These are phyloP conservation scores for Oeneis ivallda DNA, from an alignment of 2,888 invertebrate species.

Conservation along the genomic window DNA sequence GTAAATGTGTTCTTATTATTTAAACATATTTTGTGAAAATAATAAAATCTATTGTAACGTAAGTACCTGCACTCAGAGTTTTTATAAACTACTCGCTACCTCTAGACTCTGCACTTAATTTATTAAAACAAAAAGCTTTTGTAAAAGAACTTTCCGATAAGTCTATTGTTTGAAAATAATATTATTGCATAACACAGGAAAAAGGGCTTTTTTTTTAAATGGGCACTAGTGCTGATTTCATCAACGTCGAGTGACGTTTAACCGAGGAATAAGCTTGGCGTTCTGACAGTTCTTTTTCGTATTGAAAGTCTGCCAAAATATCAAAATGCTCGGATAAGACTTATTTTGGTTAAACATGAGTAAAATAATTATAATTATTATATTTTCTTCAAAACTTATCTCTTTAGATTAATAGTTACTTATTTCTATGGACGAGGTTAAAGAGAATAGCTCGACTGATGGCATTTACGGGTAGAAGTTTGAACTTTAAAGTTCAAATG, in stretches of 20 bases:
- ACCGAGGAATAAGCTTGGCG: no score
- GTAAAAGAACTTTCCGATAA: background rate
- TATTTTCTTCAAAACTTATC: background rate
- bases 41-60: background rate
- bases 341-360: no score
- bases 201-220: no score
- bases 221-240: no score
- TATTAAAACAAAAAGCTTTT: background rate
- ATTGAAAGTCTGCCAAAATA: no score
- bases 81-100: background rate
- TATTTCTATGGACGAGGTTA: background rate
- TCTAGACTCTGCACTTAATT: background rate
- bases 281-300: no score
- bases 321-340: no score
- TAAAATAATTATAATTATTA: no score
- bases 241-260: no score
- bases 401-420: background rate
- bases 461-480: background rate
- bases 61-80: background rate
- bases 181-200: no score
- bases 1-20: background rate
- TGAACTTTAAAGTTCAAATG: conserved; percentile 10
- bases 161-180: background rate
- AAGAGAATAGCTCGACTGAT: background rate
- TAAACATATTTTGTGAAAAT: background rate